Evolutionary conservation across 2,113 vertebrate species (phyloP).

Genomic region (Origma solitaria): DNA sequence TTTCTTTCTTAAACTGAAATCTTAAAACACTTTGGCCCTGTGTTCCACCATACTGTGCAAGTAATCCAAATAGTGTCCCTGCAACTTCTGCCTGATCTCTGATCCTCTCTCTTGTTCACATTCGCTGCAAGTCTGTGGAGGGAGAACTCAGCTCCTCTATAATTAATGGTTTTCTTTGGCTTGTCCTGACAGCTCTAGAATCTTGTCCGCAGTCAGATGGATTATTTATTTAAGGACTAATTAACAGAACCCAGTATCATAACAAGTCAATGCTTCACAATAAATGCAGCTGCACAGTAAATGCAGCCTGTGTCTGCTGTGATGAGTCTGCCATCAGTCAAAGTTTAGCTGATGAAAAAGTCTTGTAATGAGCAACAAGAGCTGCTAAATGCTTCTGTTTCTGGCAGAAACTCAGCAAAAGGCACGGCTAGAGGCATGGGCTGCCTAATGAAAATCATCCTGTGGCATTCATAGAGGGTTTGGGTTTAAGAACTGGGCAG

Average conservation of each 20-base stretch:
- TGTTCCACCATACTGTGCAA: neutral
- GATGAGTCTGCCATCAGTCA: neutral
- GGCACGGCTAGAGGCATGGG: neutral
- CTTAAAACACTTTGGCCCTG: neutral
- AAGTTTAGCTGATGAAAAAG: neutral
- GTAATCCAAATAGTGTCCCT: neutral
- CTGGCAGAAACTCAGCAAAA: conserved; percentile 18
- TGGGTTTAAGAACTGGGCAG: neutral
- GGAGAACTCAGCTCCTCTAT: neutral
- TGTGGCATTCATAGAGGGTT: neutral
- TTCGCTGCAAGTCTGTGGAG: neutral
- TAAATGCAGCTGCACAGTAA: conserved; percentile 15
- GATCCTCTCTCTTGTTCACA: neutral
- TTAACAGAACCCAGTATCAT: neutral
- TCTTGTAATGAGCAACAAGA: neutral
- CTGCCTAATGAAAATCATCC: neutral
- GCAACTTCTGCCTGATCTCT: neutral
- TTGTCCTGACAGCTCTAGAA: neutral
- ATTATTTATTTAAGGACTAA: conserved; percentile 39
- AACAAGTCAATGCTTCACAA: neutral
- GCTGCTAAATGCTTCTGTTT: conserved; percentile 6
- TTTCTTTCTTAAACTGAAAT: neutral
- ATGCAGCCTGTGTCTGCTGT: neutral
- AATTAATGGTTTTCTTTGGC: conserved; percentile 1
- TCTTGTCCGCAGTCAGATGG: neutral